Evolutionary conservation across 2,797 vertebrate genomes (phyloP).

Genomic region (Alauda arvensis): DNA sequence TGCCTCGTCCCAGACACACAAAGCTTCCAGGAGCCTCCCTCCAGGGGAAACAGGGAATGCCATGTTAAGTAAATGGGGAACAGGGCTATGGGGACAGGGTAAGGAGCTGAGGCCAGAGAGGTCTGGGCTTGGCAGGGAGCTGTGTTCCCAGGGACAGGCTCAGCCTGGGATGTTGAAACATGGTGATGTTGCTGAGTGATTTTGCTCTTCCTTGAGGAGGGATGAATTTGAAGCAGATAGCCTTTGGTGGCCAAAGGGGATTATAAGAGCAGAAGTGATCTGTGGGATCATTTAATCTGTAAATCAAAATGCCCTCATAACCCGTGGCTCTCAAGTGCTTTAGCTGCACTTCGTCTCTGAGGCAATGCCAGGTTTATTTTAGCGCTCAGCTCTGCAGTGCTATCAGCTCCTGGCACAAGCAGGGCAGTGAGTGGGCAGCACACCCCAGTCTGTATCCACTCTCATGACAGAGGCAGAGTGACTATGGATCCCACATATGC

Average conservation of each 20-base stretch:
- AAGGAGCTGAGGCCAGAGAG: not conserved
- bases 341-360: not conserved
- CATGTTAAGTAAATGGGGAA: not conserved
- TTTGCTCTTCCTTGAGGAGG: not conserved
- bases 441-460: not conserved
- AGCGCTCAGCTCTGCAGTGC: not conserved
- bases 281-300: not conserved
- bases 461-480: accelerated
- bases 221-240: not conserved
- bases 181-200: not conserved
- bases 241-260: not conserved
- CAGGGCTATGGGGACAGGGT: not conserved
- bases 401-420: not conserved
- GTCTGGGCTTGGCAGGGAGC: not conserved
- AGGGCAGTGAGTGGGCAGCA: not conserved
- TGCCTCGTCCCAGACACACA: not conserved
- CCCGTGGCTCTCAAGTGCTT: not conserved
- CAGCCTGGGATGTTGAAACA: not conserved
- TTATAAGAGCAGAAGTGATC: not conserved
- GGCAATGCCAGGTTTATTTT: not conserved
- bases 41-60: not conserved
- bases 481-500: accelerated
- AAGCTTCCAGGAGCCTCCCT: not conserved
- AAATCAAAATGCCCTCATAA: not conserved
- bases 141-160: not conserved